phyloP scores from a whole-genome alignment of 2,797 vertebrate genomes.

The Cottoperca gobio region DNA sequence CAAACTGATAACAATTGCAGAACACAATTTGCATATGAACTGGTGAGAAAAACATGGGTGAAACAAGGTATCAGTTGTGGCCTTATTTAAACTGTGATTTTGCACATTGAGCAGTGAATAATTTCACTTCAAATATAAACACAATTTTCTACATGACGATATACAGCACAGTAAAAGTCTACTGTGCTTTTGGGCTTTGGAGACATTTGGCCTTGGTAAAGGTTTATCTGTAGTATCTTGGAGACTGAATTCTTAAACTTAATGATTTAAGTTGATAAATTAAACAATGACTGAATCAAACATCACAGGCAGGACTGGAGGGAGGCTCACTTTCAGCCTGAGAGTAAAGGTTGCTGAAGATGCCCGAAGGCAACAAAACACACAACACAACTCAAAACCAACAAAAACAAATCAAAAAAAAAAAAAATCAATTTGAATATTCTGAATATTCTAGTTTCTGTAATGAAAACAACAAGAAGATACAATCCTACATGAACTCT shows the following conservation, averaged over 20 bases:
- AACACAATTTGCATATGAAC: neutral
- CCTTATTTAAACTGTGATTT: neutral
- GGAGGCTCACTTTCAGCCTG: neutral
- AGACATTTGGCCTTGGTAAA: constrained; percentile 10
- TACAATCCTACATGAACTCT: neutral
- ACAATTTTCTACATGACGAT: neutral
- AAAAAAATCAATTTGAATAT: neutral
- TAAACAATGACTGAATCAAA: constrained; percentile 5
- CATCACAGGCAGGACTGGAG: neutral
- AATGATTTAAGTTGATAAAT: constrained; percentile 9
- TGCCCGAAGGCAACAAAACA: neutral
- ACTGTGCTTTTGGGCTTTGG: neutral
- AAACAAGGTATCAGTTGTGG: neutral
- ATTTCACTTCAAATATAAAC: neutral
- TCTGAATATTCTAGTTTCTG: neutral
- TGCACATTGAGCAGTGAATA: neutral
- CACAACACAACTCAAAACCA: neutral
- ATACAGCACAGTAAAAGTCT: neutral
- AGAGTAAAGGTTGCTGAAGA: neutral
- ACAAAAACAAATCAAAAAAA: constrained; percentile 16
- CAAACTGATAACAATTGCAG: neutral
- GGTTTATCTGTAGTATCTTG: neutral
- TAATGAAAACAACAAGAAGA: neutral
- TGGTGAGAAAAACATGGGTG: neutral
- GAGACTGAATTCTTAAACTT: neutral